phyloP scores from a whole-genome alignment of 2,113 vertebrate genomes.

The Rhea americana region DNA sequence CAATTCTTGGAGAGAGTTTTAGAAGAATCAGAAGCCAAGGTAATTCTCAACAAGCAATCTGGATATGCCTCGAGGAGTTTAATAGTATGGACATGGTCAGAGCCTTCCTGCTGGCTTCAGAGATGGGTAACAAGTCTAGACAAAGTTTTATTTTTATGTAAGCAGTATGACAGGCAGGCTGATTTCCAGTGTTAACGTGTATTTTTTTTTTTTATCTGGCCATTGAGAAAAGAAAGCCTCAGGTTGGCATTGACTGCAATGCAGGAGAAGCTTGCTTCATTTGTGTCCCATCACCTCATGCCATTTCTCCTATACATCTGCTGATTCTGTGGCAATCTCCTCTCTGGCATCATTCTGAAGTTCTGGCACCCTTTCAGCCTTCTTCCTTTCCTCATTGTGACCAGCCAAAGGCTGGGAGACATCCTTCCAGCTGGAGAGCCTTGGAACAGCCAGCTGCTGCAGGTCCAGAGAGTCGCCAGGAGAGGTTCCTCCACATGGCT shows the following conservation, averaged over 20 bases:
- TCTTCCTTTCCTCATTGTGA: neutral
- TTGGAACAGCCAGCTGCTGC: neutral
- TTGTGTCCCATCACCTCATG: neutral
- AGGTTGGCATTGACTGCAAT: neutral
- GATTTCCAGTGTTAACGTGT: rapidly evolving
- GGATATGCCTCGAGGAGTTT: neutral
- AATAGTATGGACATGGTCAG: rapidly evolving
- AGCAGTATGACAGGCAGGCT: rapidly evolving
- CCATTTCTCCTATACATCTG: neutral
- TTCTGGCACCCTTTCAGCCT: neutral
- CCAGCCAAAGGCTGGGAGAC: neutral
- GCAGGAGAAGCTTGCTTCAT: neutral
- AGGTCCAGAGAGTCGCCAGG: neutral
- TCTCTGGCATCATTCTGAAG: neutral
- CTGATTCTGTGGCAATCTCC: neutral
- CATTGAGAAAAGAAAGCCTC: neutral
- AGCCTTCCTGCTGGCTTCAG: rapidly evolving
- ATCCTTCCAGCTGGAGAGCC: conserved; percentile 19
- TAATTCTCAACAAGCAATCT: too few relatives aligned
- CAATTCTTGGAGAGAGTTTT: neutral
- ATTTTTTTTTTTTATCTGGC: neutral
- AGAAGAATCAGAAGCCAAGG: neutral
- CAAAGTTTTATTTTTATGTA: neutral
- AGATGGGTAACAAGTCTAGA: neutral
- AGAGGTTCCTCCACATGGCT: neutral